A percentile compares a stretch with the other conserved stretches of the same genome.
These are phyloP conservation scores for Cerastis leucographa DNA, from an alignment of 2,888 invertebrate species.

Conservation along the genomic window DNA sequence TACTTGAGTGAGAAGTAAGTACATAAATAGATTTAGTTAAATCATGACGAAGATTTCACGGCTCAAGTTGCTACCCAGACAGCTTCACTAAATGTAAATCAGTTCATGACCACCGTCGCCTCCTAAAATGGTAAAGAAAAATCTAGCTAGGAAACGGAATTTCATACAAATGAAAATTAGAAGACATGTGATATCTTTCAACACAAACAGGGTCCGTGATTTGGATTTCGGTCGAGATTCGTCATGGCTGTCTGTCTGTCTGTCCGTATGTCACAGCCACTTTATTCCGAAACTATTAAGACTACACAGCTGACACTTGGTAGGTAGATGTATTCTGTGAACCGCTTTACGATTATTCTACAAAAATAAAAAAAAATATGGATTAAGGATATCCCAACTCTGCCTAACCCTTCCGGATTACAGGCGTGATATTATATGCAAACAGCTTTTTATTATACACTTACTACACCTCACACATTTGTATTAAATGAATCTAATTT, in stretches of 20 bases:
- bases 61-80: not conserved
- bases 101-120: not conserved
- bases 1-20: conserved; percentile 9
- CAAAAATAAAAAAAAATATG: no score
- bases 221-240: no score
- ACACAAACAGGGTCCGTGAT: no score
- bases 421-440: not conserved
- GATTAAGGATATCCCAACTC: no score
- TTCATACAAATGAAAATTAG: not conserved
- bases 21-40: conserved; percentile 9
- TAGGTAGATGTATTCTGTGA: no score
- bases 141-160: not conserved
- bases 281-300: no score
- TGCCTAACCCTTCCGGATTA: not conserved
- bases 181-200: not conserved
- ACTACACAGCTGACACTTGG: no score
- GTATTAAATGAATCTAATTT: conserved; percentile 43
- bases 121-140: not conserved
- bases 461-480: not conserved
- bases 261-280: no score
- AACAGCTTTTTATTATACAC: not conserved
- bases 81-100: not conserved
- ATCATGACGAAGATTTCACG: not conserved
- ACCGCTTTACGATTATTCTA: no score
- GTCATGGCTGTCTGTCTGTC: no score